phyloP scores from a whole-genome alignment of 2,113 vertebrate genomes.

The Entomyzon cyanotis region DNA sequence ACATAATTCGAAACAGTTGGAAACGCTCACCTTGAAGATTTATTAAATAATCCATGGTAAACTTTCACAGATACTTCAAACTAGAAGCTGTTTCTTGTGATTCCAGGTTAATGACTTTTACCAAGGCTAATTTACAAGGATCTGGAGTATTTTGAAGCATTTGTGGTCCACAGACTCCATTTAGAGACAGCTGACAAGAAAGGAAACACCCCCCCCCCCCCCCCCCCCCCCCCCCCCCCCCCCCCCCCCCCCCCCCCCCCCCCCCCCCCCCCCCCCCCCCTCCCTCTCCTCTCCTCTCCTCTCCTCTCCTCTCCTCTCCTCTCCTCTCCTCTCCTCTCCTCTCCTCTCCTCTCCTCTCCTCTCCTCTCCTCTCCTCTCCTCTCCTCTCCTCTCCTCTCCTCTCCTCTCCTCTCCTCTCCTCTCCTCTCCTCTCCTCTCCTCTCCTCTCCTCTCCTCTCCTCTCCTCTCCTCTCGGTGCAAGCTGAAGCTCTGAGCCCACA shows the following conservation, averaged over 20 bases:
- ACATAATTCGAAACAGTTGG: conserved; percentile 83
- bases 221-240: no score
- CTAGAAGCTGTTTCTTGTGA: background rate
- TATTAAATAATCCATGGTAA: conserved; percentile 78
- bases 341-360: no score
- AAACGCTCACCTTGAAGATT: conserved; percentile 84
- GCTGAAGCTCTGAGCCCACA: background rate
- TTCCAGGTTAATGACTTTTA: background rate
- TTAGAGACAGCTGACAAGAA: background rate
- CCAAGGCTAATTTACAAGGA: background rate
- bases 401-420: background rate
- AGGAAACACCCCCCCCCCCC: background rate
- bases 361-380: no score
- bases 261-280: no score
- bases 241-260: no score
- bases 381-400: no score
- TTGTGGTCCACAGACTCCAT: background rate
- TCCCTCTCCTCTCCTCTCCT: no score
- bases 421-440: no score
- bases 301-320: no score
- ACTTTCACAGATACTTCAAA: background rate
- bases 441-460: no score
- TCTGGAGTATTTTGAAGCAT: background rate
- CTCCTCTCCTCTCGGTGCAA: background rate
- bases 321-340: no score